phyloP scores from a whole-genome alignment of 2,113 vertebrate genomes.

The Gymnocephalus cernua region DNA sequence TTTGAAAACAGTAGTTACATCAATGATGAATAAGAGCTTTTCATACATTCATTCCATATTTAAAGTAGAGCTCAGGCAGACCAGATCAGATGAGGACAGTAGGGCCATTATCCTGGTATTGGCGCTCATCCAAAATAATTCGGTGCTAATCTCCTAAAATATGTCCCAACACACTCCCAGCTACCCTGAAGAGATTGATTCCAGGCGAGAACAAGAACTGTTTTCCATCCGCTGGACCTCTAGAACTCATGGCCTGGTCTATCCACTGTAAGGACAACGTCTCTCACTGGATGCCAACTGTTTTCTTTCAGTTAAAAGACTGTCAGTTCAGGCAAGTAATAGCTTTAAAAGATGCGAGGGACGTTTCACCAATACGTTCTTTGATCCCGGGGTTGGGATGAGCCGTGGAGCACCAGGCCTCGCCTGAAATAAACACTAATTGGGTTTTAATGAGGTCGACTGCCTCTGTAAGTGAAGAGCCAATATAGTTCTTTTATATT shows the following conservation, averaged over 20 bases:
- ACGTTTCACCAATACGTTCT: slow-evolving; percentile 54
- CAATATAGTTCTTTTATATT: slow-evolving; percentile 60
- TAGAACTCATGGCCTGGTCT: neutral
- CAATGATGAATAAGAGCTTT: slow-evolving; percentile 1
- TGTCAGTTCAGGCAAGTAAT: slow-evolving; percentile 32
- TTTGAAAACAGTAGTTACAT: slow-evolving; percentile 12
- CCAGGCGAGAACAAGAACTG: neutral
- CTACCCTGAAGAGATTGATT: slow-evolving; percentile 18
- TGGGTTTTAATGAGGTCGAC: slow-evolving; percentile 78
- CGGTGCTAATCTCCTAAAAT: slow-evolving; percentile 46
- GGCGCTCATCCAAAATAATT: slow-evolving; percentile 33
- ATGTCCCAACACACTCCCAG: slow-evolving; percentile 9
- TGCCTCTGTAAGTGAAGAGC: slow-evolving; percentile 53
- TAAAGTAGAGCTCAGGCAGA: slow-evolving; percentile 21
- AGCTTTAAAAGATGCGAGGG: slow-evolving; percentile 48
- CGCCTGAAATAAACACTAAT: slow-evolving; percentile 73
- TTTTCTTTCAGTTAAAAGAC: slow-evolving; percentile 14
- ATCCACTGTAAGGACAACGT: neutral
- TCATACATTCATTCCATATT: slow-evolving; percentile 20
- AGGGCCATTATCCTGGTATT: slow-evolving; percentile 24
- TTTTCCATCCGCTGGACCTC: neutral
- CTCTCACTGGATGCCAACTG: slow-evolving; percentile 21
- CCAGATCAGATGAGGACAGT: slow-evolving; percentile 1
- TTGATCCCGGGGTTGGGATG: slow-evolving; percentile 66
- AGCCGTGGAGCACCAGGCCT: slow-evolving; percentile 29